phyloP scores from a whole-genome alignment of 2,888 invertebrate genomes.

The Hylaea fasciaria region DNA sequence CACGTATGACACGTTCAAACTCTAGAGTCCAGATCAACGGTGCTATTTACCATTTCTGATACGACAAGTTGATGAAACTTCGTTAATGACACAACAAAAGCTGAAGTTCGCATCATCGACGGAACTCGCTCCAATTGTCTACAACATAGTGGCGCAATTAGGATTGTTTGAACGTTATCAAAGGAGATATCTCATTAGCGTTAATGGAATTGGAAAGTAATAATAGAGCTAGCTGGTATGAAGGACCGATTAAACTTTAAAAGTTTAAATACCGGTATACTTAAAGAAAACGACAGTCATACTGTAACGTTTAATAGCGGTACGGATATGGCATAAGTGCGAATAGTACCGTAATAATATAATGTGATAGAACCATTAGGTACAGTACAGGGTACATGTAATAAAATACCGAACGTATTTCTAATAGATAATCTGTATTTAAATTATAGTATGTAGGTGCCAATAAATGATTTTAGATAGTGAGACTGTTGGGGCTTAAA shows the following conservation, averaged over 20 bases:
- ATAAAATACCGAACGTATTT: no score
- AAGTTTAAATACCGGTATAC: no score
- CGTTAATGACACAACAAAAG: constrained; percentile 32
- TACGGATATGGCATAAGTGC: no score
- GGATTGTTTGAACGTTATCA: constrained; percentile 40
- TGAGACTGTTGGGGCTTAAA: no score
- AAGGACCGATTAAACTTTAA: constrained; percentile 12
- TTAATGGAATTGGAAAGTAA: constrained; percentile 50
- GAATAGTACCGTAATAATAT: no score
- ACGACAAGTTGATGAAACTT: constrained; percentile 5
- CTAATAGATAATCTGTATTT: no score
- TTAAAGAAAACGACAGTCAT: no score
- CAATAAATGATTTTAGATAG: no score
- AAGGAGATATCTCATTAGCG: constrained; percentile 46
- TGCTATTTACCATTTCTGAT: background rate
- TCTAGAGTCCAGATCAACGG: background rate
- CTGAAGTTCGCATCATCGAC: constrained; percentile 21
- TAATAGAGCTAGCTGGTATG: constrained; percentile 39
- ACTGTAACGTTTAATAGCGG: no score
- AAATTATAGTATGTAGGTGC: no score
- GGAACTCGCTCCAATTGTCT: constrained; percentile 12
- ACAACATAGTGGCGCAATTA: constrained; percentile 32
- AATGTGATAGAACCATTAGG: no score
- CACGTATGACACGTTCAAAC: background rate
- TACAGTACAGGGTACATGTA: no score